Conservation (phyloP, 2,888 invertebrate species). For the Caradrina clavipalpis region DNA sequence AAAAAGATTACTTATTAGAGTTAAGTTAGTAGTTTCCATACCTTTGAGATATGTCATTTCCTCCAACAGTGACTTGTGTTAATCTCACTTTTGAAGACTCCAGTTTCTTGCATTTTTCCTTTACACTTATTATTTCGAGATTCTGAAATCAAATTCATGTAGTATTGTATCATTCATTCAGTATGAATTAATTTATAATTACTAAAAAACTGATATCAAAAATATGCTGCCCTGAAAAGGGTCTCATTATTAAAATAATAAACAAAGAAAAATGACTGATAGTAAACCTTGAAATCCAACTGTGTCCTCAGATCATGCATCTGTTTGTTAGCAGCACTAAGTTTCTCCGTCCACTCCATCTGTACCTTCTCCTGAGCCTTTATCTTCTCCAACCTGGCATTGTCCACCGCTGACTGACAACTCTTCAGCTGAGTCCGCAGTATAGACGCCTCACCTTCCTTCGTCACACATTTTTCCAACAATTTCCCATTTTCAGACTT, state of each 20-base stretch:
- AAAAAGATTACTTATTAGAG: conserved; percentile 41
- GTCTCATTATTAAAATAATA: neutral
- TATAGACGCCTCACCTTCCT: conserved; percentile 91
- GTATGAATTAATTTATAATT: no score
- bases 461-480: conserved; percentile 88
- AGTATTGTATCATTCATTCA: no score
- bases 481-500: conserved; percentile 86
- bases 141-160: conserved; percentile 78
- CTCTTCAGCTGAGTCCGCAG: conserved; percentile 89
- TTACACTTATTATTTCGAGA: conserved; percentile 90
- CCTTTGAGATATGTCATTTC: conserved; percentile 81
- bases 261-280: neutral
- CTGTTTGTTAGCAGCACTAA: conserved; percentile 81
- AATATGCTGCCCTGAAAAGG: neutral
- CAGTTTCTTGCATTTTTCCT: conserved; percentile 88
- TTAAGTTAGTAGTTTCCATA: conserved; percentile 40
- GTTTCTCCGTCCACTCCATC: conserved; percentile 89
- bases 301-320: conserved; percentile 86
- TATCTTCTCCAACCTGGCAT: conserved; percentile 84
- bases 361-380: conserved; percentile 86
- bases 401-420: conserved; percentile 83
- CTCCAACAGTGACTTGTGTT: conserved; percentile 80
- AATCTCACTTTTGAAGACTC: conserved; percentile 85
- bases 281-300: conserved; percentile 90
- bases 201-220: no score